phyloP scores from a whole-genome alignment of 2,113 vertebrate genomes.

The Phalacrocorax carbo region DNA sequence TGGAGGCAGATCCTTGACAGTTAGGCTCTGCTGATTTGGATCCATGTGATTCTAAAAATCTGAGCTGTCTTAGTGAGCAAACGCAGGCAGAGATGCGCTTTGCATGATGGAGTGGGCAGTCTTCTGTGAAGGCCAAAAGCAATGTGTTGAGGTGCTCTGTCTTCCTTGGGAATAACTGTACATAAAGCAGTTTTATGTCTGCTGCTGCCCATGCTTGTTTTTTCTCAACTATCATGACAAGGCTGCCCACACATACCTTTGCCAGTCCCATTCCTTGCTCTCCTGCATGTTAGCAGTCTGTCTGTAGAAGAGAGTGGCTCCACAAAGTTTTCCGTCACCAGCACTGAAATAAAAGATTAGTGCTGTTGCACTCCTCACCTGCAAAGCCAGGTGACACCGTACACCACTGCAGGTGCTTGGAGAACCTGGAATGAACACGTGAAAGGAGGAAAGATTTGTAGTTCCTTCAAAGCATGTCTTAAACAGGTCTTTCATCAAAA shows the following conservation, averaged over 20 bases:
- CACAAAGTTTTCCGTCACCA: background rate
- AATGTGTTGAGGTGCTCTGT: background rate
- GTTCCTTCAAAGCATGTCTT: background rate
- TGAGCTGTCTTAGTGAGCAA: background rate
- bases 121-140: background rate
- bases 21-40: background rate
- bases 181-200: background rate
- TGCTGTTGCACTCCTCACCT: background rate
- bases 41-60: background rate
- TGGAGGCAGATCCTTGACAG: background rate
- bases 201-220: background rate
- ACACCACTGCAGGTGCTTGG: background rate
- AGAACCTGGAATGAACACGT: background rate
- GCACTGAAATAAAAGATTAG: background rate
- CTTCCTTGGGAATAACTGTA: background rate
- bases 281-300: background rate
- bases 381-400: background rate
- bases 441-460: background rate
- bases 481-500: background rate
- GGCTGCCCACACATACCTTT: background rate
- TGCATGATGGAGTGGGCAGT: background rate
- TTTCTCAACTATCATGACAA: background rate
- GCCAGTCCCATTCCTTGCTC: background rate
- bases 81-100: background rate
- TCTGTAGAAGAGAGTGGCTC: background rate